Conservation (phyloP, 2,888 invertebrate species). For the Sphaeridia pumilis region DNA sequence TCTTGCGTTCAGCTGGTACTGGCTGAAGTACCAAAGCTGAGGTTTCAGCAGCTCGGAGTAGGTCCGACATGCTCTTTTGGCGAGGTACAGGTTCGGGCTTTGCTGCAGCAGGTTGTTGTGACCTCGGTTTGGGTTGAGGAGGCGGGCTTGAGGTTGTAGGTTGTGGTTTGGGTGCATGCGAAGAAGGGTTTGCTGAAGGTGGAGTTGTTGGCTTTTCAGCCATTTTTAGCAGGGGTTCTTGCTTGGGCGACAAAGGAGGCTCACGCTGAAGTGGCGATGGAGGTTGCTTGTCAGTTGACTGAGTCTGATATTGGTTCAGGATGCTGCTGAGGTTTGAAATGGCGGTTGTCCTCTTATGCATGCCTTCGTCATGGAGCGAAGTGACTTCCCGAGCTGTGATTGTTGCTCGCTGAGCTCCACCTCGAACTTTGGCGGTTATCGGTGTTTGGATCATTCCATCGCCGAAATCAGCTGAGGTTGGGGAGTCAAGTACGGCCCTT, state of each 20-base stretch:
- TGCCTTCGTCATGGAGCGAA: constrained; percentile 20
- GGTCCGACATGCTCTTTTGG: constrained; percentile 33
- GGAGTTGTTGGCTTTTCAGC: constrained; percentile 27
- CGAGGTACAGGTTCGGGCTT: constrained; percentile 21
- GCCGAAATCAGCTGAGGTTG: too few relatives aligned
- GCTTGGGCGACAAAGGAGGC: background rate
- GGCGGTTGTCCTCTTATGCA: constrained; percentile 22
- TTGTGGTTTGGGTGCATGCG: background rate
- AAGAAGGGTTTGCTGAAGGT: background rate
- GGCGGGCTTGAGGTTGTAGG: background rate
- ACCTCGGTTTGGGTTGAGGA: constrained; percentile 10
- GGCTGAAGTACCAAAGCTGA: constrained; percentile 1
- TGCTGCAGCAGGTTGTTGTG: background rate
- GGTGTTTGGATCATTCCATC: constrained; percentile 21
- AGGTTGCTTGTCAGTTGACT: background rate
- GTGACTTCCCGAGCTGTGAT: constrained; percentile 40
- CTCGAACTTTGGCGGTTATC: constrained; percentile 60
- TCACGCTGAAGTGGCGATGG: constrained; percentile 38
- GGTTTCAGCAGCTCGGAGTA: constrained; percentile 20
- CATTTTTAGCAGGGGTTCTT: too few relatives aligned
- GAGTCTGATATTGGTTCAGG: constrained; percentile 24
- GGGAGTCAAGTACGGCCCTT: too few relatives aligned
- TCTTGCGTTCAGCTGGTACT: background rate
- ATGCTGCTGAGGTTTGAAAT: constrained; percentile 29
- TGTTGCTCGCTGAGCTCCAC: constrained; percentile 61